A percentile compares a stretch with the other conserved stretches of the same genome.
phyloP scores from a whole-genome alignment of 2,797 vertebrate genomes.

The Gastrophryne carolinensis region DNA sequence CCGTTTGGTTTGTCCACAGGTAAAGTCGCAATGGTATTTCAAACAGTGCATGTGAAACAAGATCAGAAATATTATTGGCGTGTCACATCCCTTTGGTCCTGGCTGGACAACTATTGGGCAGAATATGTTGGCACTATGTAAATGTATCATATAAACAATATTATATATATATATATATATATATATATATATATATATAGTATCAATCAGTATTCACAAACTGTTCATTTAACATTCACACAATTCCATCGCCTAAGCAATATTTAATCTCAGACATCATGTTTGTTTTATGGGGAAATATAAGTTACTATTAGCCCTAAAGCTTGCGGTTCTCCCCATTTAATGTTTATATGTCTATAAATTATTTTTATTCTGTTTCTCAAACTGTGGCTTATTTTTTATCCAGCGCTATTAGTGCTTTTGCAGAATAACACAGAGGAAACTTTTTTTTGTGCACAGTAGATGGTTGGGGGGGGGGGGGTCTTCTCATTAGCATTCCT shows the following conservation, averaged over 20 bases:
- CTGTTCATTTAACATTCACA: not conserved
- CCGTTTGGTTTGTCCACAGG: too few relatives aligned
- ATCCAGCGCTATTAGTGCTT: not conserved
- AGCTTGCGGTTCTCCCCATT: constrained; percentile 4
- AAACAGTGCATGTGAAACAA: too few relatives aligned
- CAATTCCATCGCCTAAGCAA: not conserved
- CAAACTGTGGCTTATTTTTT: constrained; percentile 1
- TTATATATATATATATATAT: too few relatives aligned
- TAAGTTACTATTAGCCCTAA: constrained; percentile 3
- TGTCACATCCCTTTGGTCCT: too few relatives aligned
- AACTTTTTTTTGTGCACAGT: not conserved
- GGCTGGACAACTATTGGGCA: too few relatives aligned
- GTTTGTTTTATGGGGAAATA: constrained; percentile 8
- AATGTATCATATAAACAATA: too few relatives aligned
- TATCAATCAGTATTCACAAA: not conserved
- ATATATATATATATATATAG: not conserved
- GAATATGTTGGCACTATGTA: not conserved
- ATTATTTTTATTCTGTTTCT: constrained; percentile 6
- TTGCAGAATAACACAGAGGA: not conserved
- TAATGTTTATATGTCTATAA: constrained; percentile 21
- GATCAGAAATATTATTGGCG: too few relatives aligned
- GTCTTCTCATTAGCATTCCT: constrained; percentile 46
- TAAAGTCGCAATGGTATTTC: too few relatives aligned
- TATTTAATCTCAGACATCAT: not conserved
- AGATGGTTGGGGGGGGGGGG: not conserved